A percentile compares a stretch with the other conserved stretches of the same genome.
Evolutionary conservation across 2,888 invertebrate genomes (phyloP).

Genomic region (Aplocera efformata): DNA sequence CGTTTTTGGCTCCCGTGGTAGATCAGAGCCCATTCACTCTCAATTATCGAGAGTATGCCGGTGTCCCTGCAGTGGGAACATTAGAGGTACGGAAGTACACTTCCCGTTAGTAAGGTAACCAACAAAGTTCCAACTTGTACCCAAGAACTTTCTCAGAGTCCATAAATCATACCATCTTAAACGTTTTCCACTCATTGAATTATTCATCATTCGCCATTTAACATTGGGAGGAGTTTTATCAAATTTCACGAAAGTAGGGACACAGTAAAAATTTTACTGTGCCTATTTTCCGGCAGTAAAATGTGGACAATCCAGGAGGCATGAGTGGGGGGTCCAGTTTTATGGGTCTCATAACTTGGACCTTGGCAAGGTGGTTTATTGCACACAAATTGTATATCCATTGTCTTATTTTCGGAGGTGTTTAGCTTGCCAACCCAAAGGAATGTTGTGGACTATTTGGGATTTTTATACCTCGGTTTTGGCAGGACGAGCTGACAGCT

Average conservation of each 20-base stretch:
- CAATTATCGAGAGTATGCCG: too few species aligned
- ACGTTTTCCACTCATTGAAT: constrained; percentile 35
- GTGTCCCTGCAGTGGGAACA: too few species aligned
- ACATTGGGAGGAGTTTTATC: constrained; percentile 37
- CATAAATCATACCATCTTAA: constrained; percentile 24
- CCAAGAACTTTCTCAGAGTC: constrained; percentile 13
- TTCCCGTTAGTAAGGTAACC: too few species aligned
- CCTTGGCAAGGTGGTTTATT: constrained; percentile 35
- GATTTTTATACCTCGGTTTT: too few species aligned
- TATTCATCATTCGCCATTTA: constrained; percentile 49
- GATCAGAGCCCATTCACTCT: too few species aligned
- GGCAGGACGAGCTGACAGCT: too few species aligned
- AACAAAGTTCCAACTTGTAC: too few species aligned
- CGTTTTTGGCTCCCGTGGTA: too few species aligned
- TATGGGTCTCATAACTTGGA: constrained; percentile 48
- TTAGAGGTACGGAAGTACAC: too few species aligned
- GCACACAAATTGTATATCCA: constrained; percentile 42
- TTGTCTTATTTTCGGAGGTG: constrained; percentile 31
- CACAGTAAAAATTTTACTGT: constrained; percentile 52
- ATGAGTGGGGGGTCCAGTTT: constrained; percentile 43
- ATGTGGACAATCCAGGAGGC: constrained; percentile 56
- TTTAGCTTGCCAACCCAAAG: too few species aligned
- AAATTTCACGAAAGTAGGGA: constrained; percentile 49
- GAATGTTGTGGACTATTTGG: too few species aligned
- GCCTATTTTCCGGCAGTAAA: constrained; percentile 25